phyloP scores from a whole-genome alignment of 2,888 invertebrate genomes.

The Byasa hedistus region DNA sequence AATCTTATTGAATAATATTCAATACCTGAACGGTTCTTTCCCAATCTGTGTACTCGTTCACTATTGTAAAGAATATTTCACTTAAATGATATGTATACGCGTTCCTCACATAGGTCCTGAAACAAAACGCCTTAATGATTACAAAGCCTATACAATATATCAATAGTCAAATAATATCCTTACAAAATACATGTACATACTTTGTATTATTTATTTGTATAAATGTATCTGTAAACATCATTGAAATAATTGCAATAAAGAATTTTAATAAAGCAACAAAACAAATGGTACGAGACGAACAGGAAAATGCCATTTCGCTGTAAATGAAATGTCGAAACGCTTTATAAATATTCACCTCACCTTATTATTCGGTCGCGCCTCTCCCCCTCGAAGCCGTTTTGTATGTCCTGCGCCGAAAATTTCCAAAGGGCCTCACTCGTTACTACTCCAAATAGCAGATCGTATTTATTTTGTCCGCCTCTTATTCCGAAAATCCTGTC shows the following conservation, averaged over 20 bases:
- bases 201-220: too few species aligned
- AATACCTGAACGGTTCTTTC: conserved; percentile 87
- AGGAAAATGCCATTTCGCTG: conserved; percentile 21
- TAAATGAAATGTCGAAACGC: conserved; percentile 61
- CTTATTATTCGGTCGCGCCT: conserved; percentile 91
- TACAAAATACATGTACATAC: too few species aligned
- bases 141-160: too few species aligned
- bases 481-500: conserved; percentile 80
- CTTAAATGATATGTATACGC: conserved; percentile 97
- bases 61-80: conserved; percentile 97
- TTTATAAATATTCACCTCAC: conserved; percentile 70
- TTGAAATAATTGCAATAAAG: too few species aligned
- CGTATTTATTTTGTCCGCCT: conserved; percentile 84
- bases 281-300: not conserved
- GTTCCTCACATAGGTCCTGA: conserved; percentile 94
- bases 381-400: conserved; percentile 93
- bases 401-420: conserved; percentile 91
- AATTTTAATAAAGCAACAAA: conserved; percentile 10
- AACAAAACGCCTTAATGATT: conserved; percentile 39
- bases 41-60: conserved; percentile 99
- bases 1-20: too few species aligned
- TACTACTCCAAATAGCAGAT: conserved; percentile 94
- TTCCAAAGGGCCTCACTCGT: conserved; percentile 95
- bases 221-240: too few species aligned
- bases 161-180: too few species aligned